These are phyloP conservation scores for Magallana ariakensis DNA, from an alignment of 1,140 invertebrate genomes.

Conservation along the genomic window DNA sequence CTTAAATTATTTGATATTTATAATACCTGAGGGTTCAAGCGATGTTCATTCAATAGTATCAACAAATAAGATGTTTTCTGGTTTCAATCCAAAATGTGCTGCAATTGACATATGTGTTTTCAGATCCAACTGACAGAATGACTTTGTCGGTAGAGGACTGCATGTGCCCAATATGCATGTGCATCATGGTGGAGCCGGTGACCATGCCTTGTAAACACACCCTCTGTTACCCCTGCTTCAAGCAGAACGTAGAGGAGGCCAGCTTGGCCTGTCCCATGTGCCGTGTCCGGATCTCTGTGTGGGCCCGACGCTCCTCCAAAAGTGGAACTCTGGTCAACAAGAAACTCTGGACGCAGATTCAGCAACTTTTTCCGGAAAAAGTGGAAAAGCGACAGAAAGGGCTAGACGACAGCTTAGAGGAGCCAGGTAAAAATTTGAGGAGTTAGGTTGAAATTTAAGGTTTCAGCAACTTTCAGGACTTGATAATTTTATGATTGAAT, in stretches of 20 bases:
- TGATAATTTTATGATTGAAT: no score
- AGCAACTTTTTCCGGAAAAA: conserved; percentile 84
- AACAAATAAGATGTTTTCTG: no score
- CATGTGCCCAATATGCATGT: conserved; percentile 87
- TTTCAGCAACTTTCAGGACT: no score
- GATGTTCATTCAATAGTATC: no score
- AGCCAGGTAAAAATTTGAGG: conserved; percentile 37
- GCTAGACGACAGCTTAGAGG: conserved; percentile 81
- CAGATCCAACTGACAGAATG: background rate
- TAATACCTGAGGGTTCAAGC: no score
- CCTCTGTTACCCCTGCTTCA: conserved; percentile 88
- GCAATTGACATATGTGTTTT: no score
- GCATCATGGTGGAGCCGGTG: conserved; percentile 88
- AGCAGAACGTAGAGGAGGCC: conserved; percentile 87
- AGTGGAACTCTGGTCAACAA: conserved; percentile 86
- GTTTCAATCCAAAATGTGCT: no score
- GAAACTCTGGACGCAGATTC: conserved; percentile 86
- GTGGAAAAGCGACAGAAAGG: conserved; percentile 85
- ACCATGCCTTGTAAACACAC: conserved; percentile 89
- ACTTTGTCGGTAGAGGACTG: conserved; percentile 81
- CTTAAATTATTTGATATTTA: no score
- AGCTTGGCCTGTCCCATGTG: conserved; percentile 89
- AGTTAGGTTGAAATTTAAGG: background rate
- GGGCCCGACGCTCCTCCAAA: conserved; percentile 86
- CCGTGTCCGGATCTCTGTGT: conserved; percentile 87